phyloP scores from a whole-genome alignment of 2,888 invertebrate genomes.

The Limnephilus lunatus region DNA sequence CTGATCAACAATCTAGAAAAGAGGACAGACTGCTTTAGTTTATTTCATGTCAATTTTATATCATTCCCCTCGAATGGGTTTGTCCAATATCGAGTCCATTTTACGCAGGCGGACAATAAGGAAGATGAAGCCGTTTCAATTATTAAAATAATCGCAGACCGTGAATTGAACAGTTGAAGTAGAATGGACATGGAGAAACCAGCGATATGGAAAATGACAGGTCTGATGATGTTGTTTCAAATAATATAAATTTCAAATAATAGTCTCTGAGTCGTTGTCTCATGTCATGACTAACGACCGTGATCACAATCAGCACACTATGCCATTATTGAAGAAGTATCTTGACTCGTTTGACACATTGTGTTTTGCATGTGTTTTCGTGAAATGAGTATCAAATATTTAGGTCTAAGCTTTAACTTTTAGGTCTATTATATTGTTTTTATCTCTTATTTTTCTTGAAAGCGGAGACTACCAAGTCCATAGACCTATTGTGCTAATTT shows the following conservation, averaged over 20 bases:
- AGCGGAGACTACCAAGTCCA: too few species aligned
- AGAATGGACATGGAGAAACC: background rate
- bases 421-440: too few species aligned
- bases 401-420: too few species aligned
- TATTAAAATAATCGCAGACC: constrained; percentile 8
- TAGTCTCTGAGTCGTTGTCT: too few species aligned
- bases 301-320: too few species aligned
- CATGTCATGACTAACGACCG: too few species aligned
- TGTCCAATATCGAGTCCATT: background rate
- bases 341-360: too few species aligned
- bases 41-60: background rate
- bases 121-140: constrained; percentile 11
- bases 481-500: too few species aligned
- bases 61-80: background rate
- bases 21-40: background rate
- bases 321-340: too few species aligned
- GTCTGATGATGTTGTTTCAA: background rate
- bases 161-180: background rate
- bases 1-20: background rate
- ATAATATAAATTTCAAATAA: background rate
- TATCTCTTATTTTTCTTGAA: too few species aligned
- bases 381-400: too few species aligned
- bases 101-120: background rate
- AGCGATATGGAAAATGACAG: background rate
- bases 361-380: too few species aligned